Percentiles rank a stretch among this genome's conserved stretches.
Conservation (phyloP, 2,797 vertebrate genomes). For the Hoplostethus atlanticus region DNA sequence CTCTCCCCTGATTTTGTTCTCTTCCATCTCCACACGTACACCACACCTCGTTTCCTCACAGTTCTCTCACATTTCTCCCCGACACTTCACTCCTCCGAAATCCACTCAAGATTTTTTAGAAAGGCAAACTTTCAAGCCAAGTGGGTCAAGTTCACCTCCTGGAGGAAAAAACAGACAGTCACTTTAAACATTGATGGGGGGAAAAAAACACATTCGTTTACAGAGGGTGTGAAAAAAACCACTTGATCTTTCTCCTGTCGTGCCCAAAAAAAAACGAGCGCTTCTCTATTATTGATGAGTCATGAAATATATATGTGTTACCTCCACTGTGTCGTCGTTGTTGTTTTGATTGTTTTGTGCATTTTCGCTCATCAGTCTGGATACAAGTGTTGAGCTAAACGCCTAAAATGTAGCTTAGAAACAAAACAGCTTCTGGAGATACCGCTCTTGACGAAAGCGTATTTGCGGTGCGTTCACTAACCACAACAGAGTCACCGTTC, state of each 20-base stretch:
- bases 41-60: slow-evolving; percentile 35
- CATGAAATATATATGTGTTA: slow-evolving; percentile 39
- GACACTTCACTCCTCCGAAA: slow-evolving; percentile 34
- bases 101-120: slow-evolving; percentile 35
- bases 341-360: not conserved
- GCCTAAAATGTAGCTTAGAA: not conserved
- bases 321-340: not conserved
- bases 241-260: slow-evolving; percentile 32
- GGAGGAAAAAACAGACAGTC: slow-evolving; percentile 37
- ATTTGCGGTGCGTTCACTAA: too few species aligned
- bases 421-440: not conserved
- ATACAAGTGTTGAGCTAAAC: not conserved
- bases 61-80: slow-evolving; percentile 41
- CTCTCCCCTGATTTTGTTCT: slow-evolving; percentile 22
- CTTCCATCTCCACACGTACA: slow-evolving; percentile 5
- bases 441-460: not conserved
- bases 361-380: slow-evolving; percentile 2
- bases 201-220: slow-evolving; percentile 18
- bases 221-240: slow-evolving; percentile 21
- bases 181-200: slow-evolving; percentile 61
- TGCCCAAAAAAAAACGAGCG: slow-evolving; percentile 18
- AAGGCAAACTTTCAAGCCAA: slow-evolving; percentile 50
- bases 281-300: slow-evolving; percentile 61
- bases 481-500: not conserved
- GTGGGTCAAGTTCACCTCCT: slow-evolving; percentile 58